Conservation (phyloP, 2,797 vertebrate species). For the Micrastur ruficollis region DNA sequence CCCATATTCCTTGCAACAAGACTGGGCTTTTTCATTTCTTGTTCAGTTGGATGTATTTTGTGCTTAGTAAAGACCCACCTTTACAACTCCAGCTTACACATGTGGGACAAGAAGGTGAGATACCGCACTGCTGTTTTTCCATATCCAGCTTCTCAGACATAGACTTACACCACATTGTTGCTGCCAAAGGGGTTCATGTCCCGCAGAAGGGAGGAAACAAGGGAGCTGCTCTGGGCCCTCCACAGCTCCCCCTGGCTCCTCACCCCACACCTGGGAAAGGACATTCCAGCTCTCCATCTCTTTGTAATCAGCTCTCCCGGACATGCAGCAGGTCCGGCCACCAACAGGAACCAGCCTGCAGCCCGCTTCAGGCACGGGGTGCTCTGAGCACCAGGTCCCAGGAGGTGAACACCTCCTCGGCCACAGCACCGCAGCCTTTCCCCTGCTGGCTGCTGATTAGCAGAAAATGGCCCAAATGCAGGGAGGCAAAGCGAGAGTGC, state of each 20-base stretch:
- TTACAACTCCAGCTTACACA: not conserved
- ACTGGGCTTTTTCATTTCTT: not conserved
- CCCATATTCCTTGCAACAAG: not conserved
- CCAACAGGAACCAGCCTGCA: not conserved
- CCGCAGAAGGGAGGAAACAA: not conserved
- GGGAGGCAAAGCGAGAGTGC: not conserved
- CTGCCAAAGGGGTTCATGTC: not conserved
- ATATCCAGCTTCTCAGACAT: not conserved
- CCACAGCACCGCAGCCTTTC: not conserved
- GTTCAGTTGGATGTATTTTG: not conserved
- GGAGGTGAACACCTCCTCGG: not conserved
- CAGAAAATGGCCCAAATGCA: not conserved
- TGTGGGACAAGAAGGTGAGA: not conserved
- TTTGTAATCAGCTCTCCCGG: rapidly evolving
- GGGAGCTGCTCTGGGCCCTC: not conserved
- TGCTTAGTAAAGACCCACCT: not conserved
- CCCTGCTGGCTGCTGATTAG: not conserved
- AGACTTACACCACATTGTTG: not conserved
- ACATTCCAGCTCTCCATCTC: not conserved
- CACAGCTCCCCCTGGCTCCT: not conserved
- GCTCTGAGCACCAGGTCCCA: not conserved
- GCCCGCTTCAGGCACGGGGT: not conserved
- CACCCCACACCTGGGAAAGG: not conserved
- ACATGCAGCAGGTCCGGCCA: not conserved
- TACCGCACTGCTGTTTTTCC: not conserved